Base-by-base conservation (phyloP, 1,140 invertebrate genomes). In the Apis cerana region DNA sequence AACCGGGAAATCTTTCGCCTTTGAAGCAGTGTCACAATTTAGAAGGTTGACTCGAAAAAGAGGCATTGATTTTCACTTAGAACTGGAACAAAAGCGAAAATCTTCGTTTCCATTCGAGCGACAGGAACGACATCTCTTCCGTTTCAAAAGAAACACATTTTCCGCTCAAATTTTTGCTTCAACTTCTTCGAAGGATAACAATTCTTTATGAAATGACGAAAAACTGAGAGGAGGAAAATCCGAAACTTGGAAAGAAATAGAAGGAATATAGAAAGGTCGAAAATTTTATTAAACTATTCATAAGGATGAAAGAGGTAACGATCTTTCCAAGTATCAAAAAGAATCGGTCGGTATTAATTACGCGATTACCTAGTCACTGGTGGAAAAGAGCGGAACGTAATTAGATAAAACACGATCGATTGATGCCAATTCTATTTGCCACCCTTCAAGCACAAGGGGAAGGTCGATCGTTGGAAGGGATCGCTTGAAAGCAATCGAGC, bases 1-100 rank as follows among this genome's bases (percentile, higher is more conserved):
- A 75, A 70, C 61, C n/a, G 59, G 33, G 43, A 85, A 85, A 83
- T 71, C 78, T 62, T 82, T 79, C 61, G 64, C 33, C 79, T 79
- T 59, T 54, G 33, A 19, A 23, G 33, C 67, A 43, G 64, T 17
- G 71, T 69, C 65, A 75, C 80, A 58, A 77, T 70, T 69, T 70
- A 58, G 65, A 78, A 27, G 19, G 11, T 54, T 62, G 58, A 27
- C 61, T 23, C 17, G 54, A 23, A 58, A 70, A 70, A 70, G 74
- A 15, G 58, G 15, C 48, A 82, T 82, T 64, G 80, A 82, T 82
- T 77, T 80, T 69, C 80, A 76, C 64, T 82, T 77, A 33, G 48
- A 68, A 17, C 23, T 59, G 9, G 65, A 77, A 69, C 74, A 52
- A 62, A 43, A 68, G 61, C n/a, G 48, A 27, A 69, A 43, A 11